These are phyloP conservation scores for Ptilodon capucinus DNA, from an alignment of 2,888 invertebrate genomes.

Conservation along the genomic window DNA sequence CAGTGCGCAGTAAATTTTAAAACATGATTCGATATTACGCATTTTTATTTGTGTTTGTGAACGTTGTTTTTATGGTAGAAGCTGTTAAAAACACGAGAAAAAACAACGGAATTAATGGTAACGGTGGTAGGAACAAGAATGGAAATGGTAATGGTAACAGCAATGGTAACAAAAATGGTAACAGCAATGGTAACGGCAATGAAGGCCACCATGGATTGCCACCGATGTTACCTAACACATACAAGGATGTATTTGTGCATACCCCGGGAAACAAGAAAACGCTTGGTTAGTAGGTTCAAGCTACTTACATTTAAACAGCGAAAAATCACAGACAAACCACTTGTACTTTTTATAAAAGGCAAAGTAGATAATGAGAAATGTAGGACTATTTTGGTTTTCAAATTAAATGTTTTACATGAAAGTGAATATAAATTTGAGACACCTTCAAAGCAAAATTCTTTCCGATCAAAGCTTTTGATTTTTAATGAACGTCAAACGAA, in stretches of 20 bases:
- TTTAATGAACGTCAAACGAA: not conserved
- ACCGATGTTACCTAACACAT: slow-evolving; percentile 21
- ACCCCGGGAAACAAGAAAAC: slow-evolving; percentile 31
- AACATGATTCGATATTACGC: not conserved
- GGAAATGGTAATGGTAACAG: not conserved
- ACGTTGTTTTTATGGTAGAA: not conserved
- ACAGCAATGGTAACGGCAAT: no score
- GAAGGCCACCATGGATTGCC: not conserved
- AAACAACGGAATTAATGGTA: not conserved
- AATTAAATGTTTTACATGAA: no score
- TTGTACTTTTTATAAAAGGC: no score
- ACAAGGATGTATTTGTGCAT: slow-evolving; percentile 45
- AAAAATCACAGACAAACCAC: no score
- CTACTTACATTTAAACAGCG: not conserved
- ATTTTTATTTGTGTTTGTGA: not conserved
- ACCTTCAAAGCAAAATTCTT: not conserved
- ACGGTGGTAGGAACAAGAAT: not conserved
- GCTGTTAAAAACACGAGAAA: no score
- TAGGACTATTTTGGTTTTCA: no score
- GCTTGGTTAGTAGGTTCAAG: slow-evolving; percentile 40
- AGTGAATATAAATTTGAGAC: no score
- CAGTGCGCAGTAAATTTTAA: not conserved
- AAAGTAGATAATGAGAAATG: no score
- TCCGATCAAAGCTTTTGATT: not conserved
- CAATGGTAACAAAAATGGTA: no score